These are phyloP conservation scores for Panurus biarmicus DNA, from an alignment of 2,113 vertebrate genomes.

Conservation along the genomic window DNA sequence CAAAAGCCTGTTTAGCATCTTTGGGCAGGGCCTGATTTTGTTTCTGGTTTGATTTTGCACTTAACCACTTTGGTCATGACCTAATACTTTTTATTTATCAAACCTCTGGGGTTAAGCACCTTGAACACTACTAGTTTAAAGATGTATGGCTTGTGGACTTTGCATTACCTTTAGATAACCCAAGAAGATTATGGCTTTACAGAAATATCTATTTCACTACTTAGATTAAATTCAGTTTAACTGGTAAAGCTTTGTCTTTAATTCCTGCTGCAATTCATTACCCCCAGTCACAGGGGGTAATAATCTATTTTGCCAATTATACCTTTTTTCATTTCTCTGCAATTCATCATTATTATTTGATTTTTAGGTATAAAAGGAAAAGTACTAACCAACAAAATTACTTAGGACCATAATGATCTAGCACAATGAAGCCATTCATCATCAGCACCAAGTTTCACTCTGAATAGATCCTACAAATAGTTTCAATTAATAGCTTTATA, in stretches of 20 bases:
- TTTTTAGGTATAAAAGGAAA: constrained; percentile 29
- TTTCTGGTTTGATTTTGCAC: not conserved
- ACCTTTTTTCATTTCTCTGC: not conserved
- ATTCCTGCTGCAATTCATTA: constrained; percentile 34
- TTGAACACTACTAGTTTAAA: not conserved
- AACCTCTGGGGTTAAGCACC: not conserved
- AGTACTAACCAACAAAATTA: constrained; percentile 45
- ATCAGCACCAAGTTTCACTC: not conserved
- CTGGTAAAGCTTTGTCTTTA: not conserved
- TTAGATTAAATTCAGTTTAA: constrained; percentile 6
- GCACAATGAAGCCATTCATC: constrained; percentile 37
- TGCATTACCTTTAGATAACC: not conserved
- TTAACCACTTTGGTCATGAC: not conserved
- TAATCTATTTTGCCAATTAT: constrained; percentile 35
- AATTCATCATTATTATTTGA: constrained; percentile 55
- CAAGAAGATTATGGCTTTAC: not conserved
- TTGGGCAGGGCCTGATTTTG: not conserved
- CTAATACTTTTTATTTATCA: not conserved
- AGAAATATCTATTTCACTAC: constrained; percentile 18
- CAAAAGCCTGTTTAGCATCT: not conserved
- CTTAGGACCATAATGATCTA: constrained; percentile 16
- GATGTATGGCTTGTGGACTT: not conserved
- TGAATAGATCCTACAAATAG: not conserved
- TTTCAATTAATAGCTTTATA: constrained; percentile 24
- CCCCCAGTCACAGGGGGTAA: not conserved